Conservation (phyloP, 2,113 vertebrate species). For the Varanus salvator region DNA sequence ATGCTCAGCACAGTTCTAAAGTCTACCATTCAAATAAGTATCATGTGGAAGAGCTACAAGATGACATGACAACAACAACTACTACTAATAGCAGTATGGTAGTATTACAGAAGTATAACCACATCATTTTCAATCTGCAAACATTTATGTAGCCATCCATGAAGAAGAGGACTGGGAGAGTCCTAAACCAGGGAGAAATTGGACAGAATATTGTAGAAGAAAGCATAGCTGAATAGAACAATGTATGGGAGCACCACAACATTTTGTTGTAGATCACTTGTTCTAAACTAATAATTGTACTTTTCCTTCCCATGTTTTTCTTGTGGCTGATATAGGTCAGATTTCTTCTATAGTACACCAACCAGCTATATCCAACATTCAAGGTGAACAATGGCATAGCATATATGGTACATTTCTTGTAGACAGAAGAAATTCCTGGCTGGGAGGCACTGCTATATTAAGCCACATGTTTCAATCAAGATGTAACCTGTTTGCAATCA, state of each 20-base stretch:
- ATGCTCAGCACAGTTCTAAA: background rate
- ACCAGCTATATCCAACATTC: background rate
- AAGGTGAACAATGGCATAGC: background rate
- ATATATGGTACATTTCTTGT: slow-evolving; percentile 22
- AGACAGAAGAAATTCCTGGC: slow-evolving; percentile 31
- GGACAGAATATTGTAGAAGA: background rate
- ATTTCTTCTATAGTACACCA: slow-evolving; percentile 42
- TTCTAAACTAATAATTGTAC: slow-evolving; percentile 5
- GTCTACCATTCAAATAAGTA: background rate
- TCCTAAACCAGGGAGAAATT: background rate
- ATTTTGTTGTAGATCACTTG: background rate
- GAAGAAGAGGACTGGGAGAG: too few relatives aligned
- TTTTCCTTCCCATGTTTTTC: background rate
- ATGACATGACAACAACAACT: background rate
- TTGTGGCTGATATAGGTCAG: background rate
- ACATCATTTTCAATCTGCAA: too few relatives aligned
- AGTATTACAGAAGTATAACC: too few relatives aligned
- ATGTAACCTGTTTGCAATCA: background rate
- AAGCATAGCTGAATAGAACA: background rate
- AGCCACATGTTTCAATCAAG: slow-evolving; percentile 41
- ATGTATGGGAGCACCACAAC: background rate
- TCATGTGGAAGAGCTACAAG: background rate
- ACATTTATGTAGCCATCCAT: too few relatives aligned
- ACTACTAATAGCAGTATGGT: too few relatives aligned
- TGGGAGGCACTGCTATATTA: slow-evolving; percentile 41